Evolutionary conservation across 2,113 vertebrate species (phyloP), one percentile per base, ranked within the genome.

Genomic region (Tonatia bakeri): DNA sequence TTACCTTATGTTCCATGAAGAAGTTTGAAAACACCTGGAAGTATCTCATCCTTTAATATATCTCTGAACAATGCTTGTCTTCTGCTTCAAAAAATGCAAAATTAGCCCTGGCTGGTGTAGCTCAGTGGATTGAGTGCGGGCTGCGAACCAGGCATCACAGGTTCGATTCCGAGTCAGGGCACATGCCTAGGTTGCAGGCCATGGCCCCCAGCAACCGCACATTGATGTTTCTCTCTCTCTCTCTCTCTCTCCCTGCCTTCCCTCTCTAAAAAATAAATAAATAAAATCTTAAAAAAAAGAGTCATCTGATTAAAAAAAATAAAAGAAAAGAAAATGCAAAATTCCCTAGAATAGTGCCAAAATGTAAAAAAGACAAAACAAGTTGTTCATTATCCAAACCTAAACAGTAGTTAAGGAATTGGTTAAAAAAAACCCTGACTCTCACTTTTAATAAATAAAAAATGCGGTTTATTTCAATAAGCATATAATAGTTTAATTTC

Each of bases 401-500:
- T 20, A 70, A 88, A 84, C 65, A 90, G 81, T 90, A 87, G 82
- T 94, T 15, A 65, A 80, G 67, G n/a, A 92, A 94, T 52, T 2
- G 0, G 26, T 54, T 14, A 89, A 67, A 56, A 59, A 19, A 52
- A 54, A 79, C 31, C 43, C 13, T 38, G 13, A 61, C 40, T 56
- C 88, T 8, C 40, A 22, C 40, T 50, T 50, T 50, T 50, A 50
- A 50, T 14, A 50, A 50, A 50, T 52, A 96, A 96, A 94, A 77
- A 79, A 80, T 47, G 33, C 36, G 38, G 15, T 88, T 92, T 43
- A 19, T 64, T 94, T 94, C 81, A 80, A 56, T 83, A 90, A 87
- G 85, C 92, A 76, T 69, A 56, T 73, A 84, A 90, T 93, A 83
- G 43, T 80, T 83, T 94, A 81, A 90, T 92, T 95, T 93, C 77